Evolutionary conservation across 2,888 invertebrate genomes (phyloP).

Genomic region (Hanleya hanleyi): DNA sequence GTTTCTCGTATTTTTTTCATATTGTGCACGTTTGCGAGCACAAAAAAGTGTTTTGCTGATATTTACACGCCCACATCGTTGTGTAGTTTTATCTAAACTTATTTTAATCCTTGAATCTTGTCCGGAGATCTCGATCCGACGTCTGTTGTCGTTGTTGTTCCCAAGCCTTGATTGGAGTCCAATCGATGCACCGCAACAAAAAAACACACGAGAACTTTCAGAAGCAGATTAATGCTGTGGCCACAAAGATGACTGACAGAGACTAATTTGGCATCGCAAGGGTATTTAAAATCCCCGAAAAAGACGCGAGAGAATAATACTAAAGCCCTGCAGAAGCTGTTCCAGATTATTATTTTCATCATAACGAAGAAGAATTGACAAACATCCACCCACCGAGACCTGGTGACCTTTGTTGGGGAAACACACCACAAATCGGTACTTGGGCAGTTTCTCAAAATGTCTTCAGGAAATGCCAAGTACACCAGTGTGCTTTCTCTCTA

Average conservation of each 20-base stretch:
- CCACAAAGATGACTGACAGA: neutral
- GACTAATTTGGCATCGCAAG: neutral
- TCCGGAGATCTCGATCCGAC: no score
- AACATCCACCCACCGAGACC: neutral
- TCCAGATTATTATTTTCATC: neutral
- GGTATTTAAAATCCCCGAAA: neutral
- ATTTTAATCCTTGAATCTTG: no score
- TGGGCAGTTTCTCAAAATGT: neutral
- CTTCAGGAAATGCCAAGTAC: neutral
- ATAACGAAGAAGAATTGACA: neutral
- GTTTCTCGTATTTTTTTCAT: no score
- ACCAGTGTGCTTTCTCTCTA: neutral
- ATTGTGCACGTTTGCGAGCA: no score
- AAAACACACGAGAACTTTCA: neutral
- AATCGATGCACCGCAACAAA: no score
- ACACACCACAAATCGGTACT: neutral
- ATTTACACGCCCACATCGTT: no score
- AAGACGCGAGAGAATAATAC: neutral
- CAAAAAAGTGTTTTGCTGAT: no score
- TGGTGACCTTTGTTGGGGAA: neutral
- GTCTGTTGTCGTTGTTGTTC: no score
- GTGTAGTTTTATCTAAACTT: no score
- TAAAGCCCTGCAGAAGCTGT: neutral
- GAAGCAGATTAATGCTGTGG: neutral
- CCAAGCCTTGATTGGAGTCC: no score